phyloP scores from a whole-genome alignment of 2,888 invertebrate genomes.

The Epiblema foenella region DNA sequence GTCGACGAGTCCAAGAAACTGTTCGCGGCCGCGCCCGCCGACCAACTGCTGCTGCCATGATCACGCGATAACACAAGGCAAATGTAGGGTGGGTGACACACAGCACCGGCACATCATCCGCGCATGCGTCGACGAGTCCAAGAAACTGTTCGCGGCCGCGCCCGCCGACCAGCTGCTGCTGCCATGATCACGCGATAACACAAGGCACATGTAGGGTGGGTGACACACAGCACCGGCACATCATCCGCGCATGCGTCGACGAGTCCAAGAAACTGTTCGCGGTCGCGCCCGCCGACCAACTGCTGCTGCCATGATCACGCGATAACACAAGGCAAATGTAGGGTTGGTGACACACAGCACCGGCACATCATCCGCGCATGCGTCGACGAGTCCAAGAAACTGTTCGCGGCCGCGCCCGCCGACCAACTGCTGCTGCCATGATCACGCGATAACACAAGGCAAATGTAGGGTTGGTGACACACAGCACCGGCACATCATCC shows the following conservation, averaged over 20 bases:
- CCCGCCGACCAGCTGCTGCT: slow-evolving; percentile 65
- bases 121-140: slow-evolving; percentile 74
- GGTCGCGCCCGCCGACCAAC: too few relatives aligned
- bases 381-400: too few relatives aligned
- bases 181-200: slow-evolving; percentile 50
- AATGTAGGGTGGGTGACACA: too few relatives aligned
- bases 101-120: slow-evolving; percentile 78
- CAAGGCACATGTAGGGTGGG: too few relatives aligned
- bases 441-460: not conserved
- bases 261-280: too few relatives aligned
- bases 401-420: too few relatives aligned
- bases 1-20: slow-evolving; percentile 77
- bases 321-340: not conserved
- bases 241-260: too few relatives aligned
- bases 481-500: too few relatives aligned
- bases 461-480: too few relatives aligned
- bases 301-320: slow-evolving; percentile 58
- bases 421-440: slow-evolving; percentile 65
- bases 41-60: slow-evolving; percentile 63
- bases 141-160: slow-evolving; percentile 76
- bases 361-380: too few relatives aligned
- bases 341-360: too few relatives aligned
- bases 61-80: not conserved
- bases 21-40: slow-evolving; percentile 70
- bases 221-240: too few relatives aligned